Evolutionary conservation across 2,888 invertebrate genomes (phyloP), one percentile per base, ranked within the genome.

Genomic region (Chydorus sphaericus): DNA sequence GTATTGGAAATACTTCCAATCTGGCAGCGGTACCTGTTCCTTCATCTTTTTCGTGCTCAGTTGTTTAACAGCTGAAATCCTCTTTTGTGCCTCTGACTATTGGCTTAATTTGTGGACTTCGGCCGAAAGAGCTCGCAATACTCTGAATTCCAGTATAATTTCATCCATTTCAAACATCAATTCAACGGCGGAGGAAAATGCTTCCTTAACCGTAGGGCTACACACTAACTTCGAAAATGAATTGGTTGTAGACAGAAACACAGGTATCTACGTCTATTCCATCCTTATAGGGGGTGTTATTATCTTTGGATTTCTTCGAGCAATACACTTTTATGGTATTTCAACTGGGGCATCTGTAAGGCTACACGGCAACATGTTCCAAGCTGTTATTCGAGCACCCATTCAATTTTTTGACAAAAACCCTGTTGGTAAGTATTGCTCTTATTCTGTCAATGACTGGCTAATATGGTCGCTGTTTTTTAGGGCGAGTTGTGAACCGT

Each of bases 381-480:
- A 62, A 11, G 63, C 69, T 48, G 64, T 76, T n/a, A 65, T 75
- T 8, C 60, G 70, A 53, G 67, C 71, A 6, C 70, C 71, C 2
- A 67, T 72, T 10, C 63, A 66, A 38, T 93, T 93, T 72, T 93
- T 92, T 72, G 88, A 90, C 66, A 79, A 79, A 4, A 92, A 91
- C 70, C 85, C 89, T 0, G 81, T 85, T n/a, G 85, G 85, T 81
- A 23, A 36, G 10, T n/a, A n/a, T n/a, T n/a, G n/a, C n/a, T n/a
- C n/a, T n/a, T n/a, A n/a, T n/a, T n/a, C n/a, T n/a, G n/a, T n/a
- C n/a, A n/a, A n/a, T n/a, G n/a, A n/a, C n/a, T n/a, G n/a, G n/a
- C n/a, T n/a, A n/a, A n/a, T n/a, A n/a, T n/a, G n/a, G n/a, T n/a
- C n/a, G n/a, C n/a, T n/a, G n/a, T 31, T 11, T 33, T 11, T 10